These are phyloP conservation scores for Silurus meridionalis DNA, from an alignment of 2,113 vertebrate genomes.

Conservation along the genomic window DNA sequence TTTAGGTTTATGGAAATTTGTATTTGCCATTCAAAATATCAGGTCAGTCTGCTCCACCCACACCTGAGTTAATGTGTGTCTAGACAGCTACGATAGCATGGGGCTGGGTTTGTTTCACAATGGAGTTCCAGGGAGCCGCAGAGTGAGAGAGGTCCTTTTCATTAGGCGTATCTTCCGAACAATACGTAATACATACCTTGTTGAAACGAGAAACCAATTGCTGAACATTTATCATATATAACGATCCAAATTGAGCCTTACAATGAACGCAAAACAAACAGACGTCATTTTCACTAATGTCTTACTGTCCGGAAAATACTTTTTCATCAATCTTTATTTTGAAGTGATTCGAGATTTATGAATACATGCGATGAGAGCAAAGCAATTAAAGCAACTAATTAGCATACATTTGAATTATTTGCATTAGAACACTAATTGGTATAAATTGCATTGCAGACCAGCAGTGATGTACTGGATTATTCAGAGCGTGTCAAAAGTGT, in stretches of 20 bases:
- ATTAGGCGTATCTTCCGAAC: neutral
- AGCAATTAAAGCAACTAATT: neutral
- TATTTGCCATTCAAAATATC: neutral
- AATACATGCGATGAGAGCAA: neutral
- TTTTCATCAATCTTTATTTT: conserved; percentile 6
- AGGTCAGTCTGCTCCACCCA: neutral
- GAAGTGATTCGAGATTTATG: neutral
- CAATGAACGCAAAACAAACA: neutral
- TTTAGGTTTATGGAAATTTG: neutral
- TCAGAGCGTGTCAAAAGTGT: too few relatives aligned
- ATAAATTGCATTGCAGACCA: neutral
- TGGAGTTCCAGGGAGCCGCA: neutral
- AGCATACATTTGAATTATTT: neutral
- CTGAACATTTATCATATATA: neutral
- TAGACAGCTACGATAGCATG: neutral
- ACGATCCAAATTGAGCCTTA: neutral
- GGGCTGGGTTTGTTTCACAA: neutral
- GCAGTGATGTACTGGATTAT: neutral
- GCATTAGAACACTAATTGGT: neutral
- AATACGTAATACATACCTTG: neutral
- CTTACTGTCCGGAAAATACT: neutral
- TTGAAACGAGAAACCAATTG: neutral
- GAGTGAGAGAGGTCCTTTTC: neutral
- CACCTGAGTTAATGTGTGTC: neutral
- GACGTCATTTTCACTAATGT: neutral